These are phyloP conservation scores for Megalurothrips usitatus DNA, from an alignment of 2,888 invertebrate species.

Conservation along the genomic window DNA sequence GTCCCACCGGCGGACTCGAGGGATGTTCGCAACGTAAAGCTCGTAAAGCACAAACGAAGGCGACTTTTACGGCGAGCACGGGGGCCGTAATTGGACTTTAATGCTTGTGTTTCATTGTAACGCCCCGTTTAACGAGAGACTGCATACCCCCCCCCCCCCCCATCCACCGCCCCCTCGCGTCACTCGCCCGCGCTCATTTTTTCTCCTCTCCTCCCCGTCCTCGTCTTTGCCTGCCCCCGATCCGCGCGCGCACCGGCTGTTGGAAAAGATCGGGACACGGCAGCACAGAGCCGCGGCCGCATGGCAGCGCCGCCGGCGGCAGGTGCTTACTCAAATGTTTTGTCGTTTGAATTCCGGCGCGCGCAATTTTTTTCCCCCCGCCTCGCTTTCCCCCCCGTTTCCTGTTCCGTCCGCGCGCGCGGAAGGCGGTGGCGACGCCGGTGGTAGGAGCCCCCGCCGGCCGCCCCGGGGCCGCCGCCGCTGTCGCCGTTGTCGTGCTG, in stretches of 20 bases:
- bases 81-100: conserved; percentile 19
- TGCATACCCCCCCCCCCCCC: neutral
- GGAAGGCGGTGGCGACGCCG: no score
- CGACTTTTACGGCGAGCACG: conserved; percentile 14
- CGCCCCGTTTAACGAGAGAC: conserved; percentile 20
- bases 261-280: neutral
- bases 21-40: neutral
- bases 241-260: neutral
- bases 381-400: no score
- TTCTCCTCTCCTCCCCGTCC: neutral
- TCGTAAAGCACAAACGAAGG: conserved; percentile 24
- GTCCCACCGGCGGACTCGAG: neutral
- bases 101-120: conserved; percentile 25
- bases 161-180: neutral
- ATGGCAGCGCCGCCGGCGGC: no score
- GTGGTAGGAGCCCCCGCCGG: no score
- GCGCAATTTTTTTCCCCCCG: no score
- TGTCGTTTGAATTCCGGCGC: no score
- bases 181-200: no score
- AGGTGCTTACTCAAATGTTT: no score
- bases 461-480: neutral
- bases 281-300: no score
- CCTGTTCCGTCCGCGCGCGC: no score
- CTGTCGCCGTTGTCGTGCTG: neutral
- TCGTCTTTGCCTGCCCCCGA: neutral